phyloP scores from a whole-genome alignment of 1,140 invertebrate species.

The Drosophila tropicalis region DNA sequence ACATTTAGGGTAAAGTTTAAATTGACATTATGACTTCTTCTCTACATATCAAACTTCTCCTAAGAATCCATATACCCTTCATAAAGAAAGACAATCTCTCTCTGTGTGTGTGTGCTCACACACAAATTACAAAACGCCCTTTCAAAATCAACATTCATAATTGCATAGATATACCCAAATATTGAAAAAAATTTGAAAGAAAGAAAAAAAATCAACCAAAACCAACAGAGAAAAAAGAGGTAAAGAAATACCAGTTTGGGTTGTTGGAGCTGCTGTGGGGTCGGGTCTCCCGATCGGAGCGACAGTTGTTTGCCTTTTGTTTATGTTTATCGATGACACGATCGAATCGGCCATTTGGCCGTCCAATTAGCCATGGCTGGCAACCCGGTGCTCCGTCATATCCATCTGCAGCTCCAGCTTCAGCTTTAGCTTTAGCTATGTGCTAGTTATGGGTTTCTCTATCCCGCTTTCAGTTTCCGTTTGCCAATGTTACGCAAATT shows the following conservation, averaged over 20 bases:
- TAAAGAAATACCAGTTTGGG: constrained; percentile 39
- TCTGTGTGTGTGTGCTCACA: constrained; percentile 8
- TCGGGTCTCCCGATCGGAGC: constrained; percentile 40
- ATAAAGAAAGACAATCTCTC: constrained; percentile 1
- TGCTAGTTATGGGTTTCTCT: constrained; percentile 28
- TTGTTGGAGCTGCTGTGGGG: constrained; percentile 18
- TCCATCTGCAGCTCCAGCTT: constrained; percentile 1
- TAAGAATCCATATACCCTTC: background rate
- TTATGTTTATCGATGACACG: constrained; percentile 60
- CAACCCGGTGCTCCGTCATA: background rate
- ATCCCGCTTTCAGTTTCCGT: constrained; percentile 53
- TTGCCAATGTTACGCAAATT: constrained; percentile 74
- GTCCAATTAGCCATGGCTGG: constrained; percentile 55
- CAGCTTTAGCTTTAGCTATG: constrained; percentile 20
- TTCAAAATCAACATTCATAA: constrained; percentile 46
- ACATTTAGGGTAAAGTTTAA: no score
- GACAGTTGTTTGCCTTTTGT: constrained; percentile 35
- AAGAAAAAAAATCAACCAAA: background rate
- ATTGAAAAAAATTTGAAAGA: background rate
- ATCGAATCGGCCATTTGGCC: constrained; percentile 40
- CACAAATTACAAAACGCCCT: constrained; percentile 43
- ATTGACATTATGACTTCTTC: no score
- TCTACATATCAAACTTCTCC: background rate
- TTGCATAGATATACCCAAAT: constrained; percentile 27
- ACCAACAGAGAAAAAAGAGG: constrained; percentile 14